These are phyloP conservation scores for Champsocephalus esox DNA, from an alignment of 2,797 vertebrate genomes.

Conservation along the genomic window DNA sequence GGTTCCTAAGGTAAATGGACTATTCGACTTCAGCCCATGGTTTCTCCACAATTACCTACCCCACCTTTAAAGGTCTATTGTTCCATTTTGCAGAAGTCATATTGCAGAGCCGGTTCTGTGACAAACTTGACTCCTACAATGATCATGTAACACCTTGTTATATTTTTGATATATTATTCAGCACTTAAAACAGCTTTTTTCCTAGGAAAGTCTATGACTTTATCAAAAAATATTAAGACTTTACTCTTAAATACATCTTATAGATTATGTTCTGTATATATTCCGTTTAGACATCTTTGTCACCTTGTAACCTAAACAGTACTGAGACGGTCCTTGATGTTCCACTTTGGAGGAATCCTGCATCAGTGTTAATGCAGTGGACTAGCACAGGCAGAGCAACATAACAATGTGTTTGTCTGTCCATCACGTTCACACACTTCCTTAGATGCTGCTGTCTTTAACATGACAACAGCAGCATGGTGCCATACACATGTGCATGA, in stretches of 20 bases:
- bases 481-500: slow-evolving; percentile 71
- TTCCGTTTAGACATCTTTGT: no score
- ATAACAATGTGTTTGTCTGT: neutral
- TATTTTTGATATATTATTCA: no score
- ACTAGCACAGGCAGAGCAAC: slow-evolving; percentile 4
- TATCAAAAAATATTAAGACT: neutral
- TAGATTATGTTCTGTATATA: no score
- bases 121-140: neutral
- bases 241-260: no score
- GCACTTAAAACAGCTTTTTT: neutral
- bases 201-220: neutral
- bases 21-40: no score
- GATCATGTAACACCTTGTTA: no score
- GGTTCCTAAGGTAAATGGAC: no score
- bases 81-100: no score
- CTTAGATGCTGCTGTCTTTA: slow-evolving; percentile 1
- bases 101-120: neutral
- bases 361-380: neutral
- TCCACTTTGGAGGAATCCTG: neutral
- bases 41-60: no score
- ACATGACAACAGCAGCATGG: neutral
- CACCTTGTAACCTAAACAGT: neutral
- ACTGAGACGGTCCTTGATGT: neutral
- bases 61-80: no score
- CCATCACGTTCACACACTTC: neutral